Evolutionary conservation across 1,140 invertebrate genomes (phyloP).

Genomic region (Pogonognathellus flavescens): DNA sequence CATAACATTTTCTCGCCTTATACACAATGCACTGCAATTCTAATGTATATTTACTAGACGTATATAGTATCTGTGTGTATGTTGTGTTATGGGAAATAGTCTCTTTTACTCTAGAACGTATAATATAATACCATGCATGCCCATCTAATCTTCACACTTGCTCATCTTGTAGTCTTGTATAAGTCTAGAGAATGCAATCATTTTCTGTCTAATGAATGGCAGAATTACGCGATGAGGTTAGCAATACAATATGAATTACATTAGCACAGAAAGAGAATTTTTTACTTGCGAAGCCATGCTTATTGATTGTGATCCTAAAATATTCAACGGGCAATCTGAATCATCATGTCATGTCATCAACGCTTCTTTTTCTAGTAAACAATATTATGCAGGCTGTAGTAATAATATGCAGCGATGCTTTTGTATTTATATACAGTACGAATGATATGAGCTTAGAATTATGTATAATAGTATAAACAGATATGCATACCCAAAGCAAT

Average conservation of each 20-base stretch:
- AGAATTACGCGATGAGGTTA: too few relatives aligned
- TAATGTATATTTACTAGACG: neutral
- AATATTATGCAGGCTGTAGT: too few relatives aligned
- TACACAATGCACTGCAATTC: slow-evolving; percentile 1
- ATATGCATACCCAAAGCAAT: too few relatives aligned
- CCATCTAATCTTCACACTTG: slow-evolving; percentile 18
- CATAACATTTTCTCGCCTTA: slow-evolving; percentile 21
- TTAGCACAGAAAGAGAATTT: neutral
- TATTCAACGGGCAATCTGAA: neutral
- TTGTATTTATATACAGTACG: too few relatives aligned
- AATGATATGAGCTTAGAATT: too few relatives aligned
- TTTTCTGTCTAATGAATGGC: neutral
- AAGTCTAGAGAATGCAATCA: neutral
- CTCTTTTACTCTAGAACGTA: neutral
- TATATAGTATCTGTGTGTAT: slow-evolving; percentile 22
- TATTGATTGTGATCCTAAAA: neutral
- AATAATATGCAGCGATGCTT: too few relatives aligned
- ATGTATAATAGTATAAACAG: too few relatives aligned
- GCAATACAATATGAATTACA: neutral
- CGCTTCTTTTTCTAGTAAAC: too few relatives aligned
- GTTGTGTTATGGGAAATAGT: too few relatives aligned
- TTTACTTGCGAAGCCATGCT: too few relatives aligned
- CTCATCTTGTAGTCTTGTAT: neutral
- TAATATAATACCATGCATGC: slow-evolving; percentile 31
- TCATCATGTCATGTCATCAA: too few relatives aligned